Percentiles rank a stretch among this genome's conserved stretches.
Evolutionary conservation across 2,888 invertebrate genomes (phyloP).

Genomic region (Ischnus inquisitorius): DNA sequence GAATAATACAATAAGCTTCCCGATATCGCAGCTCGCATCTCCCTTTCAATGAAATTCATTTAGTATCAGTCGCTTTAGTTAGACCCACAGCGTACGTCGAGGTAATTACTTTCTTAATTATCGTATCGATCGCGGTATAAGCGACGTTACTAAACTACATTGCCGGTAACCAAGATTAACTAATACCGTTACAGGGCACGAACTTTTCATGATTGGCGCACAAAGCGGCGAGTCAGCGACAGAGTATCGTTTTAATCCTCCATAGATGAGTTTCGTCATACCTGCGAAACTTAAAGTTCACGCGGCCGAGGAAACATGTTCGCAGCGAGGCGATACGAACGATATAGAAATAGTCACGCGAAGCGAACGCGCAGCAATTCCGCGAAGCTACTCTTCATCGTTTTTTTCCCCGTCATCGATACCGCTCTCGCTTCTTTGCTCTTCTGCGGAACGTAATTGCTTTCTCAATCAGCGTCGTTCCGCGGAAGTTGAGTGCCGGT

Average conservation of each 20-base stretch:
- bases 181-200: background rate
- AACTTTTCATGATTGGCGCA: background rate
- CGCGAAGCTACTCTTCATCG: background rate
- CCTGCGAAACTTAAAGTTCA: background rate
- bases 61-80: constrained; percentile 8
- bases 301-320: background rate
- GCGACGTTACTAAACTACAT: background rate
- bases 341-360: background rate
- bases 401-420: background rate
- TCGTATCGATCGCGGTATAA: constrained; percentile 22
- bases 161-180: background rate
- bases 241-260: constrained; percentile 43
- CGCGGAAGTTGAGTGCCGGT: background rate
- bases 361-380: background rate
- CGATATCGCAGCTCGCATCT: too few relatives aligned
- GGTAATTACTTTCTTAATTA: constrained; percentile 43
- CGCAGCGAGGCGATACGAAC: background rate
- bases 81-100: background rate
- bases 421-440: background rate
- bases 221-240: background rate
- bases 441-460: constrained; percentile 24
- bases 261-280: constrained; percentile 38
- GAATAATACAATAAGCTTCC: too few relatives aligned
- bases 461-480: constrained; percentile 34
- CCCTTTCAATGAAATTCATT: constrained; percentile 27